Evolutionary conservation across 2,888 invertebrate species (phyloP), one percentile per base, ranked within the genome.

Genomic region (Metopia argyrocephala): DNA sequence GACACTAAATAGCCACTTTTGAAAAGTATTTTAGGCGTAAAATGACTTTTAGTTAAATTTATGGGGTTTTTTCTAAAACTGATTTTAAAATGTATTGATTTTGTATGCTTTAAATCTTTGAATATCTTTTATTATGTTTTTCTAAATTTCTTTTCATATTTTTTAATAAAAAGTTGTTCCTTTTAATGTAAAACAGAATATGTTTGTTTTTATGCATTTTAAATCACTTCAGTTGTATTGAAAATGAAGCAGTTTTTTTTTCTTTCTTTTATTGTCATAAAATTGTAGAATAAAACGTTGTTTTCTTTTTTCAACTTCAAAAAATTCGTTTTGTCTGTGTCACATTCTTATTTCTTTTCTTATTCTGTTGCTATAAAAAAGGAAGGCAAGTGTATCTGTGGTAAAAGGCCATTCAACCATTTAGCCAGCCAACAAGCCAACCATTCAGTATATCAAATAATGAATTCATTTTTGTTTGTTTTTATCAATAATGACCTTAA

Each of bases 201-300:
- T 38, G 15, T 38, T 38, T 38, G 9, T 9, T 38, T 0, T 38
- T 38, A 12, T 38, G 38, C 15, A 12, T 38, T 31, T 31, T 9
- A 38, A 38, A n/a, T n/a, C n/a, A n/a, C n/a, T n/a, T n/a, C n/a
- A n/a, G n/a, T n/a, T n/a, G n/a, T n/a, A n/a, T n/a, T n/a, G n/a
- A n/a, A 9, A 31, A 31, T 9, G 12, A 38, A 38, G 2, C 38
- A 12, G 38, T 1, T 9, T 31, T 31, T 9, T 38, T 0, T 38
- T 15, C 2, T 12, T 38, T 38, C 3, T 1, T 12, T 38, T 38
- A 38, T 12, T 9, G 38, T 74, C 78, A 81, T 78, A 81, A 78
- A 78, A 74, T 78, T 74, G 46, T 70, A 3, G 15, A 31, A 31
- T 12, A 31, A 31, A 38, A 38, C 3, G 38, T 38, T 38, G 12